phyloP scores from a whole-genome alignment of 2,888 invertebrate species.

The Drosophila conformis region DNA sequence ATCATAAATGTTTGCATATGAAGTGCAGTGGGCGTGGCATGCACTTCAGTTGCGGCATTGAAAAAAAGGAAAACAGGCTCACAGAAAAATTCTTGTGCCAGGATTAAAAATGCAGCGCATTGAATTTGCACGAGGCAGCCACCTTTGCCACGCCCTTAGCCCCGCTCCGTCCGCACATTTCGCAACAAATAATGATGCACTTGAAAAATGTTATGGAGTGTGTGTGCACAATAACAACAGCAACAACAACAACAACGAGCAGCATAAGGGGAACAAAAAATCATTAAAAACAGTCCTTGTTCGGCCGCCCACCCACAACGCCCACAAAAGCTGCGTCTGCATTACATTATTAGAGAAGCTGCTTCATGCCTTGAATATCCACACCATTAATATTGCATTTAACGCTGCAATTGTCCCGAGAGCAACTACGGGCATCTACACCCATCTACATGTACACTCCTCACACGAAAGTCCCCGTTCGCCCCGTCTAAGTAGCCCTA shows the following conservation, averaged over 20 bases:
- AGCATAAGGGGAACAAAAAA: conserved; percentile 44
- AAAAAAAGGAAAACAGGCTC: conserved; percentile 30
- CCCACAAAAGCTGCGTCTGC: conserved; percentile 25
- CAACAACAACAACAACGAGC: conserved; percentile 22
- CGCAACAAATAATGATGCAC: conserved; percentile 80
- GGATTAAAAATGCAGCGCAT: conserved; percentile 80
- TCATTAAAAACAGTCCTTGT: conserved; percentile 65
- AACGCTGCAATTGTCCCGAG: conserved; percentile 78
- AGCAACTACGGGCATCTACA: conserved; percentile 44
- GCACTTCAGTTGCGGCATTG: conserved; percentile 79
- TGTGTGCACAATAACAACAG: conserved; percentile 50
- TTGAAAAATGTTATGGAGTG: conserved; percentile 71
- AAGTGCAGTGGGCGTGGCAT: conserved; percentile 70
- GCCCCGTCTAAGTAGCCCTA: conserved; percentile 71
- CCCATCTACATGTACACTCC: conserved; percentile 6
- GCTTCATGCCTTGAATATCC: conserved; percentile 49
- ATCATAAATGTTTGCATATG: conserved; percentile 78
- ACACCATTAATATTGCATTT: conserved; percentile 80
- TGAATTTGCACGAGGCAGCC: conserved; percentile 68
- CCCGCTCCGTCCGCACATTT: conserved; percentile 38
- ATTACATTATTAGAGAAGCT: conserved; percentile 59
- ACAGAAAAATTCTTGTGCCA: conserved; percentile 62
- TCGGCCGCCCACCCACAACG: conserved; percentile 14
- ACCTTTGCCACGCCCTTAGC: conserved; percentile 27
- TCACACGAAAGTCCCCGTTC: conserved; percentile 2